Evolutionary conservation across 2,797 vertebrate genomes (phyloP).

Genomic region (Apogon talboti): DNA sequence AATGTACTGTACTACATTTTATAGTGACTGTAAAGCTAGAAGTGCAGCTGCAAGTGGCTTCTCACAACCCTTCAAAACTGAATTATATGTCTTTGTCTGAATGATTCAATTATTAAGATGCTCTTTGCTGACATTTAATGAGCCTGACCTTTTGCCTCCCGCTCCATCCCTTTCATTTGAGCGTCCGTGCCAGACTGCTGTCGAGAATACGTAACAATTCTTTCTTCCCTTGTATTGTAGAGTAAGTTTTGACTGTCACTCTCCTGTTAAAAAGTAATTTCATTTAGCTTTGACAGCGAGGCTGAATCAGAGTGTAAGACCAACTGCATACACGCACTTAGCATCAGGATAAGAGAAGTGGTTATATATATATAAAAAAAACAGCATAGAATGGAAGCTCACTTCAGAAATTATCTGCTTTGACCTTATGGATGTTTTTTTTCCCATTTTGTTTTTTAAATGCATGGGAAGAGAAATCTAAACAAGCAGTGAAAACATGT

Average conservation of each 20-base stretch:
- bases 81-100: slow-evolving; percentile 65
- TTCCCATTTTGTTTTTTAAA: neutral
- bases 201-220: slow-evolving; percentile 57
- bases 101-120: slow-evolving; percentile 74
- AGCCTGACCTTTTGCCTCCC: slow-evolving; percentile 75
- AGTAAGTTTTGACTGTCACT: slow-evolving; percentile 27
- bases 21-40: slow-evolving; percentile 27
- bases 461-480: slow-evolving; percentile 3
- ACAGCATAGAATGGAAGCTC: neutral
- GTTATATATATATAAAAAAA: slow-evolving; percentile 27
- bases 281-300: slow-evolving; percentile 31
- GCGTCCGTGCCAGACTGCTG: slow-evolving; percentile 56
- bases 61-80: slow-evolving; percentile 37
- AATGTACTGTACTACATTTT: slow-evolving; percentile 25
- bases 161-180: slow-evolving; percentile 58
- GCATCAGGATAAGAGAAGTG: neutral
- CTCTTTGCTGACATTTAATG: slow-evolving; percentile 80
- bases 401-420: slow-evolving; percentile 17
- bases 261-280: slow-evolving; percentile 20
- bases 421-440: neutral
- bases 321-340: slow-evolving; percentile 12
- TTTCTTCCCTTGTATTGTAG: slow-evolving; percentile 30
- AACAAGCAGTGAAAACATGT: neutral
- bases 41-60: slow-evolving; percentile 21
- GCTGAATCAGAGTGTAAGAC: slow-evolving; percentile 26